Percentiles rank a stretch among this genome's conserved stretches.
Evolutionary conservation across 1,140 invertebrate genomes (phyloP).

Genomic region (Holotrichia oblita): DNA sequence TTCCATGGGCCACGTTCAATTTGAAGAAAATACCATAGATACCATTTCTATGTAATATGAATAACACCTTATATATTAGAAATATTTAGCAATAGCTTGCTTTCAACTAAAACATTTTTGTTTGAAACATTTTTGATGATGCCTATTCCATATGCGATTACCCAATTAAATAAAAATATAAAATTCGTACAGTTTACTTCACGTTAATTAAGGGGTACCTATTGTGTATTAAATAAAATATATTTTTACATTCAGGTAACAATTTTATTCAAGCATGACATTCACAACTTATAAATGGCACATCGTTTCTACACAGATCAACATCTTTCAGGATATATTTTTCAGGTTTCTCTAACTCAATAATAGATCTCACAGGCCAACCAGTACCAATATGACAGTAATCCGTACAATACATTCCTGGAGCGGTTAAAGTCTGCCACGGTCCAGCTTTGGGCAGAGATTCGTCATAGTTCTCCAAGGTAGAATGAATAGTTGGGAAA

Average conservation of each 20-base stretch:
- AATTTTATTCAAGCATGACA: neutral
- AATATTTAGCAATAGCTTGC: too few relatives aligned
- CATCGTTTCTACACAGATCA: slow-evolving; percentile 17
- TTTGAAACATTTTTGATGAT: too few relatives aligned
- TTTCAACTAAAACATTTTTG: too few relatives aligned
- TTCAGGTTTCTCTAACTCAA: slow-evolving; percentile 46
- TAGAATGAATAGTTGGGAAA: slow-evolving; percentile 49
- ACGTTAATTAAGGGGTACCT: too few relatives aligned
- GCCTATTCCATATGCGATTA: too few relatives aligned
- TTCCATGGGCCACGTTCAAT: too few relatives aligned
- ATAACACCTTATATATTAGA: too few relatives aligned
- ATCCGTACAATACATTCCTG: slow-evolving; percentile 60
- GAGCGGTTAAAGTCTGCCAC: slow-evolving; percentile 56
- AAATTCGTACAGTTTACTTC: too few relatives aligned
- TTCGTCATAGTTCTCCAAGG: slow-evolving; percentile 48
- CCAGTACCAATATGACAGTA: slow-evolving; percentile 58
- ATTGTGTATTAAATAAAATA: too few relatives aligned
- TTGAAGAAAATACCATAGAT: too few relatives aligned
- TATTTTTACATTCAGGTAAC: neutral
- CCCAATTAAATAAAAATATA: too few relatives aligned
- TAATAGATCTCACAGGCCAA: slow-evolving; percentile 53
- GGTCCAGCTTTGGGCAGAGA: slow-evolving; percentile 50
- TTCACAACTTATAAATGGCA: neutral
- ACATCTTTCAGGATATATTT: slow-evolving; percentile 7
- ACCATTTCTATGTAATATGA: too few relatives aligned